A percentile compares a stretch with the other conserved stretches of the same genome.
These are phyloP conservation scores for Leucophenga varia DNA, from an alignment of 1,140 invertebrate species.

Conservation along the genomic window DNA sequence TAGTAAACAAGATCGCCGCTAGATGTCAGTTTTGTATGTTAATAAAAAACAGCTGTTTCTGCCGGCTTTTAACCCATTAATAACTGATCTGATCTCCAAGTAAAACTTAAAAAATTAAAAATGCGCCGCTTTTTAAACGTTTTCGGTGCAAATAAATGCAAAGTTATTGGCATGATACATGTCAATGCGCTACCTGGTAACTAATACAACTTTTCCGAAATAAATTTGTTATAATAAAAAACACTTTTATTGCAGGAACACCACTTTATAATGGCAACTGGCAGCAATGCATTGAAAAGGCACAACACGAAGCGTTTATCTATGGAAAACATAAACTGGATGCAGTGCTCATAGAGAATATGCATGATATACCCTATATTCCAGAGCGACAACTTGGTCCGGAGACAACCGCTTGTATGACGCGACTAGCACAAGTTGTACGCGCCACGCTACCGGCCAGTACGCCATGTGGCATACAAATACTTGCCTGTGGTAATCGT, in stretches of 20 bases:
- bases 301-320: slow-evolving; percentile 30
- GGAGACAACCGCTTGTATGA: slow-evolving; percentile 73
- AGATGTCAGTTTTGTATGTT: too few species aligned
- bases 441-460: slow-evolving; percentile 56
- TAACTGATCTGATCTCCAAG: too few species aligned
- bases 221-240: slow-evolving; percentile 1
- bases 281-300: slow-evolving; percentile 38
- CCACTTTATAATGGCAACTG: slow-evolving; percentile 30
- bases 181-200: slow-evolving; percentile 71
- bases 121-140: slow-evolving; percentile 56
- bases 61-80: too few species aligned
- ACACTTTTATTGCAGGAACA: slow-evolving; percentile 28
- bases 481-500: slow-evolving; percentile 75
- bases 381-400: slow-evolving; percentile 63
- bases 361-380: slow-evolving; percentile 82
- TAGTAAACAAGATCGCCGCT: too few species aligned
- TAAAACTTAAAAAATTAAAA: slow-evolving; percentile 3
- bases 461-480: slow-evolving; percentile 67
- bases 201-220: background rate
- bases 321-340: slow-evolving; percentile 62
- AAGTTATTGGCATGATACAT: slow-evolving; percentile 77
- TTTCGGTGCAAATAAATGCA: slow-evolving; percentile 55
- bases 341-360: slow-evolving; percentile 80
- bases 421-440: slow-evolving; percentile 62
- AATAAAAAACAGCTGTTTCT: too few species aligned